phyloP scores from a whole-genome alignment of 2,797 vertebrate genomes.

The Falco concolor region DNA sequence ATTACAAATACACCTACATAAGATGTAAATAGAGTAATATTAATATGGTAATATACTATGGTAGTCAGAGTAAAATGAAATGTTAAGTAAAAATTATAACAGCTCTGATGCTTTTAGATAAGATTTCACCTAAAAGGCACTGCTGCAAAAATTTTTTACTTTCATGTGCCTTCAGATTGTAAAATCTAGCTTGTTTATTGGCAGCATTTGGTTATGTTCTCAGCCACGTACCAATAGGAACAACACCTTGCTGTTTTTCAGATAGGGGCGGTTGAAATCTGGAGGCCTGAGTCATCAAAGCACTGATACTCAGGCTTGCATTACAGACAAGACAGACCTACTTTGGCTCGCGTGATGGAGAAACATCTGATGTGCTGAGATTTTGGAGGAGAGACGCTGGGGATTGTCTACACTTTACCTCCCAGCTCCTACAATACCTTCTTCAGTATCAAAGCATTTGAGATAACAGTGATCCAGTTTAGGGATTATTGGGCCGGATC shows the following conservation, averaged over 20 bases:
- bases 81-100: background rate
- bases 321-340: background rate
- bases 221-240: background rate
- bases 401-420: background rate
- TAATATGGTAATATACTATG: background rate
- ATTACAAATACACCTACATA: background rate
- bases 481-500: background rate
- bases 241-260: background rate
- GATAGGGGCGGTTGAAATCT: background rate
- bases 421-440: background rate
- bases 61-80: background rate
- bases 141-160: background rate
- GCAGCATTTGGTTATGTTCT: background rate
- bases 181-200: background rate
- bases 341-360: background rate
- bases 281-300: background rate
- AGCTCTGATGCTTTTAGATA: background rate
- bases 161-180: background rate
- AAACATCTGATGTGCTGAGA: background rate
- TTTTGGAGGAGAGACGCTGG: background rate
- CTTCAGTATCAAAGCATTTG: background rate
- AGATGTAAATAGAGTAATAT: background rate
- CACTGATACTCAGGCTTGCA: background rate
- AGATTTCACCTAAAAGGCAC: background rate
- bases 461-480: background rate